Percentiles rank a stretch among this genome's conserved stretches.
Evolutionary conservation across 2,888 invertebrate species (phyloP).

Genomic region (Sicus ferrugineus): DNA sequence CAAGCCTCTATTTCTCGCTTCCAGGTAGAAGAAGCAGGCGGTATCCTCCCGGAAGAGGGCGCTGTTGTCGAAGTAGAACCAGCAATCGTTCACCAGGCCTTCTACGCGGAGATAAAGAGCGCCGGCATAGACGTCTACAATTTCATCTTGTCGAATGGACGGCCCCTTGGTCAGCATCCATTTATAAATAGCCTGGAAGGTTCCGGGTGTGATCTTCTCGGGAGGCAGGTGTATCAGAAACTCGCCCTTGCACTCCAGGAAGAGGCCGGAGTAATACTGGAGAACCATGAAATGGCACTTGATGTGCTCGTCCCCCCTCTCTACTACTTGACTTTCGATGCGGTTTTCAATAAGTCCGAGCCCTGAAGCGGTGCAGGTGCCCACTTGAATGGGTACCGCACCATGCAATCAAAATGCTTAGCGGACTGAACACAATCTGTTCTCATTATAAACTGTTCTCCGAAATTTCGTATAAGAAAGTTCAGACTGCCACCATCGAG

Average conservation of each 20-base stretch:
- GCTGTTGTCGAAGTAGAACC: conserved; percentile 77
- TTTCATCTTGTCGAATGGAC: conserved; percentile 73
- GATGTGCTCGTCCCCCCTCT: conserved; percentile 47
- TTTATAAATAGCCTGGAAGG: conserved; percentile 78
- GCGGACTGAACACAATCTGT: too few relatives aligned
- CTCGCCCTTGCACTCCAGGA: conserved; percentile 53
- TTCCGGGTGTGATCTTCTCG: conserved; percentile 66
- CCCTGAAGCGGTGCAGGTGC: too few relatives aligned
- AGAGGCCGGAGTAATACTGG: conserved; percentile 60
- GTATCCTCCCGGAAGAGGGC: conserved; percentile 78
- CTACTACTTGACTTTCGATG: conserved; percentile 48
- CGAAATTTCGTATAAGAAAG: too few relatives aligned
- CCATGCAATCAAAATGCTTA: too few relatives aligned
- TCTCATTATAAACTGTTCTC: too few relatives aligned
- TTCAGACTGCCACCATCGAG: too few relatives aligned
- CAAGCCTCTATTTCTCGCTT: conserved; percentile 67
- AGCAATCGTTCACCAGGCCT: conserved; percentile 79
- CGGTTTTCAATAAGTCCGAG: conserved; percentile 48
- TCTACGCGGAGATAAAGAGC: conserved; percentile 76
- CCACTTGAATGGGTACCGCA: too few relatives aligned
- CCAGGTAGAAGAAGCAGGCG: conserved; percentile 74
- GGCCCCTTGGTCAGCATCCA: conserved; percentile 83
- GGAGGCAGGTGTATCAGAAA: conserved; percentile 50
- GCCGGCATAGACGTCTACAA: conserved; percentile 76
- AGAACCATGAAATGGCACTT: conserved; percentile 59